A percentile compares a stretch with the other conserved stretches of the same genome.
These are phyloP conservation scores for Orgyia antiqua DNA, from an alignment of 2,888 invertebrate genomes.

Conservation along the genomic window DNA sequence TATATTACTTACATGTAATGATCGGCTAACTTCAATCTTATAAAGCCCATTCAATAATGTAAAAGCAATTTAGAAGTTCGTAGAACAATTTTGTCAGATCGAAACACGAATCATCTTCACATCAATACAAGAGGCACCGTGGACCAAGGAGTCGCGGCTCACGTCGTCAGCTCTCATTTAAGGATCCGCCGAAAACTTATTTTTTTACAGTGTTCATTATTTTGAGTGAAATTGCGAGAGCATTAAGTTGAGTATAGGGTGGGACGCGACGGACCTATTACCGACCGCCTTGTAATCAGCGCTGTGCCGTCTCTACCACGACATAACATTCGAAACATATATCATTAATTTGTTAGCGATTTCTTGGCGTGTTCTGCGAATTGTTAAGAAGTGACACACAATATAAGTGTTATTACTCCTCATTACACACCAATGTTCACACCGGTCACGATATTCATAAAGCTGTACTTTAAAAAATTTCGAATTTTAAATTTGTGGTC, in stretches of 20 bases:
- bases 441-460: conserved; percentile 3
- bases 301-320: conserved; percentile 46
- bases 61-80: conserved; percentile 47
- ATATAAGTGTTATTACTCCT: conserved; percentile 19
- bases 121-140: conserved; percentile 39
- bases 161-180: conserved; percentile 58
- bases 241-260: conserved; percentile 77
- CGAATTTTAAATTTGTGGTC: too few relatives aligned
- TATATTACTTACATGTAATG: conserved; percentile 17
- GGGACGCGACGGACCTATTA: conserved; percentile 66
- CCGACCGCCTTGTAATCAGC: conserved; percentile 70
- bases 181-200: conserved; percentile 54
- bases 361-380: conserved; percentile 37
- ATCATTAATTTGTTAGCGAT: conserved; percentile 68
- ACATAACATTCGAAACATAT: conserved; percentile 37
- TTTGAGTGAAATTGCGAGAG: conserved; percentile 77
- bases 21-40: conserved; percentile 22
- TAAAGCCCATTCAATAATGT: conserved; percentile 25
- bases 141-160: conserved; percentile 34
- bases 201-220: conserved; percentile 69
- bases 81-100: conserved; percentile 51
- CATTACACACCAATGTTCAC: conserved; percentile 8
- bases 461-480: too few relatives aligned
- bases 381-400: conserved; percentile 28
- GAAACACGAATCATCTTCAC: conserved; percentile 36